Conservation (phyloP, 2,113 vertebrate species). For the Uropsilus gracilis region DNA sequence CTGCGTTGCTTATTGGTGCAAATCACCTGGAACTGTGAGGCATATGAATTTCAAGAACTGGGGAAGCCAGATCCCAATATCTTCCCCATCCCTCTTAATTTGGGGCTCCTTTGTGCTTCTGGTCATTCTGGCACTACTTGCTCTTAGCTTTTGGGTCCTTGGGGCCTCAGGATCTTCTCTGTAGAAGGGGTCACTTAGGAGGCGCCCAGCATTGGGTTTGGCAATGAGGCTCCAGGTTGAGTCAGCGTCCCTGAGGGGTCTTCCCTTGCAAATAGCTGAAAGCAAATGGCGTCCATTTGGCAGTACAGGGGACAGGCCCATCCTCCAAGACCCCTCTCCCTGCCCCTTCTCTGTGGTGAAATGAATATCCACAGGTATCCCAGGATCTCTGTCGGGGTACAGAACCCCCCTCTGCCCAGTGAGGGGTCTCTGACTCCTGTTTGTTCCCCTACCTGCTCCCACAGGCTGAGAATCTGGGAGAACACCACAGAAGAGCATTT, state of each 20-base stretch:
- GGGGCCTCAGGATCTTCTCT: neutral
- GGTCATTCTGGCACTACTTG: too few relatives aligned
- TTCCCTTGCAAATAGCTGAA: neutral
- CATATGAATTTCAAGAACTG: neutral
- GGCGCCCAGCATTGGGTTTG: neutral
- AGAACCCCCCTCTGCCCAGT: neutral
- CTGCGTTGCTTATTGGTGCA: neutral
- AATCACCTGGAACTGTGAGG: neutral
- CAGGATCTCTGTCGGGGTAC: too few relatives aligned
- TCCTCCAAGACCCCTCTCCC: neutral
- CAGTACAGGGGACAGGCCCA: neutral
- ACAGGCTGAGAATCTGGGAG: too few relatives aligned
- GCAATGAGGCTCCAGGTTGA: neutral
- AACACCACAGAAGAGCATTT: neutral
- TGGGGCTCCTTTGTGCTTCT: neutral
- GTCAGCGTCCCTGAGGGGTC: neutral
- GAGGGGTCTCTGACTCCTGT: neutral
- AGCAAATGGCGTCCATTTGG: neutral
- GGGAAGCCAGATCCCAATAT: accelerated
- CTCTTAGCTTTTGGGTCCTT: neutral
- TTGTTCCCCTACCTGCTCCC: too few relatives aligned
- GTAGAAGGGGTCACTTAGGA: neutral
- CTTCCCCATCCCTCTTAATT: neutral
- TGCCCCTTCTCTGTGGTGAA: neutral
- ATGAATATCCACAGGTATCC: neutral